Percentiles rank a stretch among this genome's conserved stretches.
Conservation (phyloP, 1,140 invertebrate genomes). For the Drosophila melanica region DNA sequence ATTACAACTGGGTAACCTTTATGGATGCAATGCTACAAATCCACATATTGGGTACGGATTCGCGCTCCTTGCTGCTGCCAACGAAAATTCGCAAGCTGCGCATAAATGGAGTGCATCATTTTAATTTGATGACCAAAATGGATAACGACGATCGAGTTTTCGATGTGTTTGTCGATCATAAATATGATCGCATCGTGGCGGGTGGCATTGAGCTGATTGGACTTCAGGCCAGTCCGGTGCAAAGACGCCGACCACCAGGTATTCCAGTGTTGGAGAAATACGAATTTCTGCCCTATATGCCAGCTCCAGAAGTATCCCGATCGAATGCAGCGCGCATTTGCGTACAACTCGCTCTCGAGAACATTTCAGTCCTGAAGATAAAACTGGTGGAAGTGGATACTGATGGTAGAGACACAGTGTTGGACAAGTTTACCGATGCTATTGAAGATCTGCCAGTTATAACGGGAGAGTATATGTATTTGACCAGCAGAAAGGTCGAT, state of each 20-base stretch:
- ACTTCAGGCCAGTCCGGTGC: slow-evolving; percentile 91
- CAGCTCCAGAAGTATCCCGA: slow-evolving; percentile 75
- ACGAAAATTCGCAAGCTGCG: slow-evolving; percentile 92
- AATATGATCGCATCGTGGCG: slow-evolving; percentile 85
- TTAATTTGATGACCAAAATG: slow-evolving; percentile 84
- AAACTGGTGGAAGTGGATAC: slow-evolving; percentile 87
- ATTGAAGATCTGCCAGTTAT: slow-evolving; percentile 87
- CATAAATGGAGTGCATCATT: slow-evolving; percentile 90
- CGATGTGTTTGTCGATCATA: slow-evolving; percentile 72
- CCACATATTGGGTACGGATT: slow-evolving; percentile 90
- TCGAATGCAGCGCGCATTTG: slow-evolving; percentile 66
- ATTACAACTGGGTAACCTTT: slow-evolving; percentile 95
- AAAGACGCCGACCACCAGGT: slow-evolving; percentile 87
- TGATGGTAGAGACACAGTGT: slow-evolving; percentile 83
- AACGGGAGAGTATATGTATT: slow-evolving; percentile 83
- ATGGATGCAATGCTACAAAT: slow-evolving; percentile 97
- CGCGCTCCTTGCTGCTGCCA: slow-evolving; percentile 91
- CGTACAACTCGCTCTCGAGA: slow-evolving; percentile 92
- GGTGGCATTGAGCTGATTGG: slow-evolving; percentile 94
- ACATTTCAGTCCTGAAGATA: slow-evolving; percentile 88
- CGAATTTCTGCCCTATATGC: slow-evolving; percentile 90
- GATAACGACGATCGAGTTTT: slow-evolving; percentile 80
- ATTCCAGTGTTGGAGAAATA: slow-evolving; percentile 90
- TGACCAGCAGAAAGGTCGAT: slow-evolving; percentile 85
- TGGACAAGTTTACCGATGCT: slow-evolving; percentile 85